Evolutionary conservation across 2,113 vertebrate species (phyloP).

Genomic region (Oceanites oceanicus): DNA sequence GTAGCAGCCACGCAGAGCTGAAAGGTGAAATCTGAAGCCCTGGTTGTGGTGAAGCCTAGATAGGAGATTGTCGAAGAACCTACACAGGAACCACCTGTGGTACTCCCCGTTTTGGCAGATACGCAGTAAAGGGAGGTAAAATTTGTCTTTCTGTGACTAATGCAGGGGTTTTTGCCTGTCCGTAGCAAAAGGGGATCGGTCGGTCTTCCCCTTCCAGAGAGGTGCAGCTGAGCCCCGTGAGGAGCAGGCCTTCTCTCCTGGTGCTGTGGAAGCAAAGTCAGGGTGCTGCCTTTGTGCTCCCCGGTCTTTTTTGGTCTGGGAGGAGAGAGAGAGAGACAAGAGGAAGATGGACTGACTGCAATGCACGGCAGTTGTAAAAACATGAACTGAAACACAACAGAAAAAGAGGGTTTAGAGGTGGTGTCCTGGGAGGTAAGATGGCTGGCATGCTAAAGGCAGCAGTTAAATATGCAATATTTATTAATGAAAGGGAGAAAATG

Average conservation of each 20-base stretch:
- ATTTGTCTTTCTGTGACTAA: neutral
- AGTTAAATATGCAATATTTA: rapidly evolving
- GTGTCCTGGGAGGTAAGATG: neutral
- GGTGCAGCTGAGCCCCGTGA: rapidly evolving
- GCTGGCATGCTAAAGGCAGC: neutral
- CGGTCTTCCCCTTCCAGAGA: neutral
- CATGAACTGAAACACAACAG: neutral
- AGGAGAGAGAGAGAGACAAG: rapidly evolving
- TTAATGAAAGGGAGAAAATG: too few species aligned
- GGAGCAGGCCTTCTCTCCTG: too few species aligned
- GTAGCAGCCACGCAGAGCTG: neutral
- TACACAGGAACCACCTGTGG: neutral
- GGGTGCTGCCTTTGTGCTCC: rapidly evolving
- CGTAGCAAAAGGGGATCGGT: rapidly evolving
- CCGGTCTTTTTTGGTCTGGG: rapidly evolving
- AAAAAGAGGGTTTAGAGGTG: neutral
- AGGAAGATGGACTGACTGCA: neutral
- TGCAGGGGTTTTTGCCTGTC: rapidly evolving
- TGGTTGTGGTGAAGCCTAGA: neutral
- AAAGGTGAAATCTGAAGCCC: neutral
- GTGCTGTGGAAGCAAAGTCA: neutral
- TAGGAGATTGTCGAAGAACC: rapidly evolving
- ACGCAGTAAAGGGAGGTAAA: neutral
- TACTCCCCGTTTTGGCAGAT: neutral
- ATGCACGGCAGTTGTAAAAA: neutral